A percentile compares a stretch with the other conserved stretches of the same genome.
Conservation (phyloP, 2,797 vertebrate species). For the Sylvia borin region DNA sequence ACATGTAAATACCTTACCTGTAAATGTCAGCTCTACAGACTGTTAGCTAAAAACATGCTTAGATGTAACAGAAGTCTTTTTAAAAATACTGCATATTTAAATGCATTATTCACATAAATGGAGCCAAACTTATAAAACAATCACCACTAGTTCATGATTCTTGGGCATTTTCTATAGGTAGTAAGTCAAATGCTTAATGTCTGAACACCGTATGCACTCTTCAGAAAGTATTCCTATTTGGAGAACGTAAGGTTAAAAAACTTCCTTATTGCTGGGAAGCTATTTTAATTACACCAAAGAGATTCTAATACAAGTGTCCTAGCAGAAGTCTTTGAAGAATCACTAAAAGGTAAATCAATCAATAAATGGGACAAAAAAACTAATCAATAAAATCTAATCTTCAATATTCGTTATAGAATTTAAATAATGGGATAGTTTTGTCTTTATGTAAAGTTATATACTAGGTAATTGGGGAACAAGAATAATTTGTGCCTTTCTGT, state of each 20-base stretch:
- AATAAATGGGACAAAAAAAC: neutral
- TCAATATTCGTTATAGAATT: neutral
- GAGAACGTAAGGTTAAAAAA: neutral
- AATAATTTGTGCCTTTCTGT: neutral
- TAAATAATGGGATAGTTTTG: neutral
- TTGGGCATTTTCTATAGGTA: neutral
- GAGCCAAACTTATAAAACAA: neutral
- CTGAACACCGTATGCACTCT: neutral
- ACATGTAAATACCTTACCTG: slow-evolving; percentile 22
- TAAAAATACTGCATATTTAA: neutral
- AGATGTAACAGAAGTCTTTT: neutral
- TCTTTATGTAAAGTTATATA: neutral
- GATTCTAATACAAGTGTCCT: neutral
- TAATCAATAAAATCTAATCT: neutral
- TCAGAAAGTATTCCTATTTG: neutral
- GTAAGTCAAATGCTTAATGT: neutral
- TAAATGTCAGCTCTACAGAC: neutral
- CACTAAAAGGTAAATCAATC: neutral
- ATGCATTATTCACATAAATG: neutral
- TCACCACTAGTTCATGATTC: neutral
- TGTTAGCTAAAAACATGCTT: neutral
- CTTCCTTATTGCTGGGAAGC: neutral
- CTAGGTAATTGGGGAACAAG: neutral
- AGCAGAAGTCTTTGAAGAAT: neutral
- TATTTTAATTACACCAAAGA: neutral